Percentiles rank a stretch among this genome's conserved stretches.
phyloP scores from a whole-genome alignment of 2,113 vertebrate species.

The Amblyornis subalaris region DNA sequence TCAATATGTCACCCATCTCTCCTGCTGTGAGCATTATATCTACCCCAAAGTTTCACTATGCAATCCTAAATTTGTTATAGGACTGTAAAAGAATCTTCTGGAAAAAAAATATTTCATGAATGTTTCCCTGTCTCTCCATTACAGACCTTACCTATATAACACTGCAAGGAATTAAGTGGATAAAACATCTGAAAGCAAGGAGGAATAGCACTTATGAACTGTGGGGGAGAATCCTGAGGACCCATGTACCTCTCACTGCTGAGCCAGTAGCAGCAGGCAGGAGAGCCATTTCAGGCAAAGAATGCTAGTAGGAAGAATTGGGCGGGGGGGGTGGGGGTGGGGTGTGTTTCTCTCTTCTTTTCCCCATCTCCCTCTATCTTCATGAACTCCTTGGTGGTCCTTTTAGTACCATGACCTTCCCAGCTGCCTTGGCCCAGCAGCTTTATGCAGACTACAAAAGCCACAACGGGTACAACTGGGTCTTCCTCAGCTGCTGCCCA shows the following conservation, averaged over 20 bases:
- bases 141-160: not conserved
- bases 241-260: not conserved
- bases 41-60: not conserved
- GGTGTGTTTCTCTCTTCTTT: not conserved
- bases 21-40: not conserved
- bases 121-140: not conserved
- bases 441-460: not conserved
- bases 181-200: not conserved
- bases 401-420: not conserved
- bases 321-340: rapidly evolving
- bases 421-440: not conserved
- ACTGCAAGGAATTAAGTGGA: not conserved
- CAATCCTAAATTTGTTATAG: not conserved
- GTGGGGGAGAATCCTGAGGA: not conserved
- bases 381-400: not conserved
- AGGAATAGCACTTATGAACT: not conserved
- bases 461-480: not conserved
- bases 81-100: not conserved
- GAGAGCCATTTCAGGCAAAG: not conserved
- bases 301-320: not conserved
- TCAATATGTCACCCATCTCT: not conserved
- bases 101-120: not conserved
- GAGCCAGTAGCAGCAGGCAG: not conserved
- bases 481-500: conserved; percentile 48
- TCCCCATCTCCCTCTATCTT: not conserved